Evolutionary conservation across 2,113 vertebrate species (phyloP), one percentile per base, ranked within the genome.

Genomic region (Athene noctua): DNA sequence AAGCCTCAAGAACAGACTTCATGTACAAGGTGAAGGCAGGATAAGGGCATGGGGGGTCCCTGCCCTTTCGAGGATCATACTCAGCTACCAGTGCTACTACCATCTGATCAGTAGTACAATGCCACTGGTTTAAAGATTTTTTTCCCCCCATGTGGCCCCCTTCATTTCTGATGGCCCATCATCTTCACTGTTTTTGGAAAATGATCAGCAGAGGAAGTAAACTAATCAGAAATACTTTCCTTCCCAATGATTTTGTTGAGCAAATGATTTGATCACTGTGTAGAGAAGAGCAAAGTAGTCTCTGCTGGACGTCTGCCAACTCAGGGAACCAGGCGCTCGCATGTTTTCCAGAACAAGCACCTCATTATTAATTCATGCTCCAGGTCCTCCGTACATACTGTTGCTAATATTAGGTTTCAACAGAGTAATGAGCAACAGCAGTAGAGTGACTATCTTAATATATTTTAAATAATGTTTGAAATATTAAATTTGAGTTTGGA

Each of bases 361-460:
- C 95, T 98, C 97, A 98, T 98, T 98, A 98, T 98, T 97, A 96
- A 98, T 98, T 98, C 97, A 98, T 98, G 98, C 98, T 97, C 96
- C 97, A 97, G 97, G 97, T 98, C 97, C 97, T 96, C 72, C 19
- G 97, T 94, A 98, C 98, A 98, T 97, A 97, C 97, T 98, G 98
- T 97, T 98, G 97, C 97, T 98, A 98, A 98, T 98, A 98, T 98
- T 98, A 97, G 97, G 98, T 98, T 98, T 98, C 97, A 29, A 86
- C 96, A 86, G 97, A 97, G 96, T 97, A 98, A 98, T 97, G 96
- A 98, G 97, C 88, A 95, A 71, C 94, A 97, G 94, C 96, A 97
- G 91, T 92, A 93, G 97, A 86, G 95, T 97, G 96, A 97, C 97
- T 97, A 96, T 97, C 96, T 97, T 95, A 94, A 97, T 96, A 96